Percentiles rank a stretch among this genome's conserved stretches.
Evolutionary conservation across 2,113 vertebrate genomes (phyloP).

Genomic region (Nothocercus nigrocapillus): DNA sequence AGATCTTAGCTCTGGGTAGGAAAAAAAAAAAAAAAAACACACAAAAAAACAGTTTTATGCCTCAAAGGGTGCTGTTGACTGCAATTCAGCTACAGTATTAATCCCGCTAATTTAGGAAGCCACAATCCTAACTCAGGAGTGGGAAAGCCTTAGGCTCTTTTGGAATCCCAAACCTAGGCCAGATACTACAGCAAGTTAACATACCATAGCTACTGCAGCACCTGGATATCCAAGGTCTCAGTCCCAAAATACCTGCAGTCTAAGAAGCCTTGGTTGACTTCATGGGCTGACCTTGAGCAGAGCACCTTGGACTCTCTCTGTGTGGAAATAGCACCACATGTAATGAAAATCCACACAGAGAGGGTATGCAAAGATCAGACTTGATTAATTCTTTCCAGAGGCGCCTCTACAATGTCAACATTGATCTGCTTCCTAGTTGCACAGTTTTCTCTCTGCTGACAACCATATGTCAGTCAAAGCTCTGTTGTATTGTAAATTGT

Average conservation of each 20-base stretch:
- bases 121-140: not conserved
- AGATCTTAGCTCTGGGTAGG: not conserved
- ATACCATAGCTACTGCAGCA: not conserved
- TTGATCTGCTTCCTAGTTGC: constrained; percentile 47
- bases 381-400: constrained; percentile 67
- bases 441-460: constrained; percentile 43
- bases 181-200: not conserved
- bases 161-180: not conserved
- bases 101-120: not conserved
- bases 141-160: not conserved
- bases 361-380: constrained; percentile 59
- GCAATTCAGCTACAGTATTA: not conserved
- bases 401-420: constrained; percentile 65
- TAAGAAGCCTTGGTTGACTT: not conserved
- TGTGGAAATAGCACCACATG: not conserved
- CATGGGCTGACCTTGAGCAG: constrained; percentile 30
- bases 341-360: constrained; percentile 58
- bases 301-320: constrained; percentile 27
- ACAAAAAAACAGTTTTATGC: not conserved
- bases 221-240: not conserved
- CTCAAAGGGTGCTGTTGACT: not conserved
- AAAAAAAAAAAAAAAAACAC: no score
- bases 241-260: not conserved
- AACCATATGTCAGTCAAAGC: constrained; percentile 57
- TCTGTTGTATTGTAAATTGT: constrained; percentile 50